A percentile compares a stretch with the other conserved stretches of the same genome.
Evolutionary conservation across 2,888 invertebrate species (phyloP).

Genomic region (Aporophyla nigra): DNA sequence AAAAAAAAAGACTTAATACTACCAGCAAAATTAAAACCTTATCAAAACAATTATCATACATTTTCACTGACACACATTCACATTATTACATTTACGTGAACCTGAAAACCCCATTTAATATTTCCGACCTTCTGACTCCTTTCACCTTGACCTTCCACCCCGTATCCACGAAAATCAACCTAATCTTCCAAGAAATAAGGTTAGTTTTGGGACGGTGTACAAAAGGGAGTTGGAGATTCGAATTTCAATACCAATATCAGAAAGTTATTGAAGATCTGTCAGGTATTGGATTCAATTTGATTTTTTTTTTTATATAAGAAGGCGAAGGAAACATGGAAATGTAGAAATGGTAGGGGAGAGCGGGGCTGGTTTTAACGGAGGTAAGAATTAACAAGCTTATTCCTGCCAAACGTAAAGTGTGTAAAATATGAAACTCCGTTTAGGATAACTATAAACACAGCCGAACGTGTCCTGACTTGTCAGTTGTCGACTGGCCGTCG

Average conservation of each 20-base stretch:
- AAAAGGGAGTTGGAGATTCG: constrained; percentile 25
- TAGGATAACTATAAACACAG: too few species aligned
- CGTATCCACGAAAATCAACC: constrained; percentile 2
- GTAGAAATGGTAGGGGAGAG: background rate
- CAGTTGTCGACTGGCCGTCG: too few species aligned
- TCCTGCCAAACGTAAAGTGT: too few species aligned
- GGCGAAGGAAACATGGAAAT: constrained; percentile 13
- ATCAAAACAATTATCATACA: constrained; percentile 18
- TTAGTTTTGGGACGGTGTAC: background rate
- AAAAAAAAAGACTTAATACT: too few species aligned
- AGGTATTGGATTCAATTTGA: constrained; percentile 64
- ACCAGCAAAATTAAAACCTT: background rate
- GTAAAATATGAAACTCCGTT: too few species aligned
- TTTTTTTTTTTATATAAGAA: constrained; percentile 50
- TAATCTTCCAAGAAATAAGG: background rate
- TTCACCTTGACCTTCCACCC: constrained; percentile 55
- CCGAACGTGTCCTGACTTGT: too few species aligned
- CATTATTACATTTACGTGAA: constrained; percentile 16
- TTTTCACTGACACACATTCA: constrained; percentile 21
- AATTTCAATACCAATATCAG: constrained; percentile 66
- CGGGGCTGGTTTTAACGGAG: too few species aligned
- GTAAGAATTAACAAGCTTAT: too few species aligned
- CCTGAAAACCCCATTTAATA: constrained; percentile 54
- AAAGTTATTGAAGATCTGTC: constrained; percentile 69
- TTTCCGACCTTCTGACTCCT: constrained; percentile 34